Evolutionary conservation across 2,797 vertebrate genomes (phyloP), one percentile per base, ranked within the genome.

Genomic region (Vireo griseus): DNA sequence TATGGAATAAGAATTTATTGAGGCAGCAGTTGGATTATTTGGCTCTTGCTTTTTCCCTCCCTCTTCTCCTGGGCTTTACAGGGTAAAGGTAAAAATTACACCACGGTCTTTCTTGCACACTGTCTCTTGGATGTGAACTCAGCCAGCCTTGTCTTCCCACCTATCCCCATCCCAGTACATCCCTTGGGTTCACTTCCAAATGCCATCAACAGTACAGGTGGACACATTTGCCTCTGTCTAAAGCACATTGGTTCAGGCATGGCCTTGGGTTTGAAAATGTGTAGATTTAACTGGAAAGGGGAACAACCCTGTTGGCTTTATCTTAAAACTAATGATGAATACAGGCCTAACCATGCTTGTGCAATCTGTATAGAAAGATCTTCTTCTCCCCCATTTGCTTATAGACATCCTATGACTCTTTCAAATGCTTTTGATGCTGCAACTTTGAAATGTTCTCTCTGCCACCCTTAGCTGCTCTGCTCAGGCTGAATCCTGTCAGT

Each of bases 1-100:
- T 75, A 91, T 88, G 65, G 83, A 91, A 91, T 92, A 95, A 90
- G 54, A 47, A 83, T 91, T 82, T 90, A 40, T 39, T 72, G 63
- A 89, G 72, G 54, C 69, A 85, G 44, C 13, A 62, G 35, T 68
- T 83, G 59, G 19, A 50, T 69, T 47, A 18, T 68, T 90, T 76
- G 24, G 39, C 31, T 86, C 47, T 76, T 86, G 17, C 25, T 91
- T 57, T 86, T 39, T 31, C 48, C 6, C 24, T 78, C 15, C 29
- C 29, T 61, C 5, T 72, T 85, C 20, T 61, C 28, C 50, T 76
- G 37, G 33, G n/a, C 48, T 69, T n/a, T n/a, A n/a, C n/a, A n/a
- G n/a, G n/a, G n/a, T n/a, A n/a, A n/a, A n/a, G n/a, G n/a, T n/a
- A n/a, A n/a, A n/a, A n/a, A 1, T 66, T 74, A 44, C 16, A 50